These are phyloP conservation scores for Siphamia tubifer DNA, from an alignment of 2,113 vertebrate species.

Conservation along the genomic window DNA sequence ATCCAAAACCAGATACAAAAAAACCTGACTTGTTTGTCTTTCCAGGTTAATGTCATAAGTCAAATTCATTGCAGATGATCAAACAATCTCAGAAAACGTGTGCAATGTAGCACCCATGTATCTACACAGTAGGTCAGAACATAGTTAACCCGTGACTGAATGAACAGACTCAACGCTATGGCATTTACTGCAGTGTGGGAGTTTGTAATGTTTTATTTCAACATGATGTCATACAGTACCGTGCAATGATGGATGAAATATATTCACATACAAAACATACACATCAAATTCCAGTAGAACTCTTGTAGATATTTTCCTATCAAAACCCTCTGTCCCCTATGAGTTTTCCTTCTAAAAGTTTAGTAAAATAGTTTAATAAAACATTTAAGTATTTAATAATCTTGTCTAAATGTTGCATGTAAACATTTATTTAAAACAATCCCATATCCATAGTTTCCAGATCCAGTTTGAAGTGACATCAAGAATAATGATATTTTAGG, in stretches of 20 bases:
- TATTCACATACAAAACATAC: not conserved
- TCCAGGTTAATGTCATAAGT: conserved; percentile 43
- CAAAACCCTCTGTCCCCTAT: too few species aligned
- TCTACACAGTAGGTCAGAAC: not conserved
- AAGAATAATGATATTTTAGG: not conserved
- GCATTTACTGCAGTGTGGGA: not conserved
- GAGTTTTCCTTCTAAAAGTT: too few species aligned
- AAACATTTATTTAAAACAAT: too few species aligned
- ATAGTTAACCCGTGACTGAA: not conserved
- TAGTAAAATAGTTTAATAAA: too few species aligned
- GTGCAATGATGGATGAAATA: not conserved
- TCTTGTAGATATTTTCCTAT: too few species aligned
- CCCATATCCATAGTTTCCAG: too few species aligned
- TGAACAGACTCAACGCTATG: conserved; percentile 5
- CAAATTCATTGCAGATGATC: conserved; percentile 39
- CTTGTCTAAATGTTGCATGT: too few species aligned
- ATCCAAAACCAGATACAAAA: conserved; percentile 33
- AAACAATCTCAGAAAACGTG: conserved; percentile 10
- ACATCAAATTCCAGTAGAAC: not conserved
- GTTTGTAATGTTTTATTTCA: not conserved
- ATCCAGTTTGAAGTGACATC: conserved; percentile 12
- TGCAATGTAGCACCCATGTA: conserved; percentile 9
- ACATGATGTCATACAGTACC: not conserved
- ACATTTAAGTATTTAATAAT: too few species aligned
- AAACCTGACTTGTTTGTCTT: conserved; percentile 49